A percentile compares a stretch with the other conserved stretches of the same genome.
Conservation (phyloP, 2,113 vertebrate genomes). For the Chinchilla lanigera region DNA sequence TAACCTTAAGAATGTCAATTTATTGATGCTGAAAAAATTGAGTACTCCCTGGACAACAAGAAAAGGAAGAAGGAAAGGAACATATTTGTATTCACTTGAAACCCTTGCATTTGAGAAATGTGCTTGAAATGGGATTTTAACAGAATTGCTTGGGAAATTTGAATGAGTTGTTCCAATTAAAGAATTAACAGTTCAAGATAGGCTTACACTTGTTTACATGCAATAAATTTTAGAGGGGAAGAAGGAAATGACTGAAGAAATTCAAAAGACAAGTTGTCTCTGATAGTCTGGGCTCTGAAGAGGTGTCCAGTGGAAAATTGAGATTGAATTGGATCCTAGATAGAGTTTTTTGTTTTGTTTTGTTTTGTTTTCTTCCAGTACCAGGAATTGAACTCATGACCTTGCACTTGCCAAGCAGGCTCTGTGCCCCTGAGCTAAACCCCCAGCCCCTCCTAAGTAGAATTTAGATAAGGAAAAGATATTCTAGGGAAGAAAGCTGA, state of each 20-base stretch:
- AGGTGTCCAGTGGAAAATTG: background rate
- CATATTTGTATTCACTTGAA: background rate
- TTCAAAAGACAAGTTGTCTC: background rate
- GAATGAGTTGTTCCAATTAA: conserved; percentile 11
- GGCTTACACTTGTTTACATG: background rate
- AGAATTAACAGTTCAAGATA: conserved; percentile 8
- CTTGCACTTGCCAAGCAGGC: too few species aligned
- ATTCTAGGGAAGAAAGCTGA: background rate
- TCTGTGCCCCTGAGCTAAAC: too few species aligned
- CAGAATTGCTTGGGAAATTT: background rate
- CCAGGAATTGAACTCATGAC: too few species aligned
- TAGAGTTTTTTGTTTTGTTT: too few species aligned
- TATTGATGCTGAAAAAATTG: background rate
- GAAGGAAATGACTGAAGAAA: background rate
- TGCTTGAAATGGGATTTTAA: conserved; percentile 32
- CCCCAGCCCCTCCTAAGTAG: too few species aligned
- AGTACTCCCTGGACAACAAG: background rate
- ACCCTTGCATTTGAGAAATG: background rate
- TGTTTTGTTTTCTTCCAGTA: too few species aligned
- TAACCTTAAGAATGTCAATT: conserved; percentile 14
- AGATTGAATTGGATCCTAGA: background rate
- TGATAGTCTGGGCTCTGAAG: background rate
- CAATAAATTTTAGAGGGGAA: background rate
- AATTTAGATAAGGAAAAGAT: background rate
- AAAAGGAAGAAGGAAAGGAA: background rate